Percentiles rank a stretch among this genome's conserved stretches.
Evolutionary conservation across 2,797 vertebrate genomes (phyloP).

Genomic region (Typhlichthys subterraneus): DNA sequence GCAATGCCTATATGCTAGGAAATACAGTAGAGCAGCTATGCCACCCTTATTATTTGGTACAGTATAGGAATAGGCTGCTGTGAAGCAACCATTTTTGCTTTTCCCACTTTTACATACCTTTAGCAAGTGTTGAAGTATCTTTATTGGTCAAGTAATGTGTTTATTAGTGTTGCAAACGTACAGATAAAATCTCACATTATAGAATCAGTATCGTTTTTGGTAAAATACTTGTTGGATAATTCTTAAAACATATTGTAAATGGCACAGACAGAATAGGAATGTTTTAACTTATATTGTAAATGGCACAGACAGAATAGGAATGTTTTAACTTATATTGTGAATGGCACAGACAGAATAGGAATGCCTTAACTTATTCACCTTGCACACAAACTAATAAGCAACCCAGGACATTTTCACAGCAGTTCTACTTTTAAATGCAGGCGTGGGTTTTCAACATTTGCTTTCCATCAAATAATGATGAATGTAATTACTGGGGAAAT

Average conservation of each 20-base stretch:
- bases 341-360: slow-evolving; percentile 11
- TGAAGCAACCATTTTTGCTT: too few species aligned
- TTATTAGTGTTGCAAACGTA: too few species aligned
- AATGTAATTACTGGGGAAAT: slow-evolving; percentile 55
- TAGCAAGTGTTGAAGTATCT: too few species aligned
- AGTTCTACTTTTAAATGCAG: slow-evolving; percentile 34
- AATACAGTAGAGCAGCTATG: slow-evolving; percentile 5
- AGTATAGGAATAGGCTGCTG: too few species aligned
- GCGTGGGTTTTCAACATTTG: slow-evolving; percentile 41
- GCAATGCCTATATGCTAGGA: neutral
- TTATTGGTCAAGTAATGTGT: too few species aligned
- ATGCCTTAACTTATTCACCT: slow-evolving; percentile 8
- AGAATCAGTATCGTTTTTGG: neutral
- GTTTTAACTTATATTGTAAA: neutral
- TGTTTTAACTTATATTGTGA: too few species aligned
- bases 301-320: too few species aligned
- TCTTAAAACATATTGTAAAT: neutral
- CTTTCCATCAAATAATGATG: slow-evolving; percentile 62
- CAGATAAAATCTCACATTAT: neutral
- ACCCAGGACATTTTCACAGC: slow-evolving; percentile 34
- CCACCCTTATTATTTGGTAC: too few species aligned
- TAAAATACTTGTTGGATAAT: neutral
- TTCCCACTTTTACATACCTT: too few species aligned
- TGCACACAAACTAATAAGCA: slow-evolving; percentile 17
- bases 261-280: slow-evolving; percentile 13